phyloP scores from a whole-genome alignment of 53 echinoderm and acorn worm genomes.

The Luidia sarsii region DNA sequence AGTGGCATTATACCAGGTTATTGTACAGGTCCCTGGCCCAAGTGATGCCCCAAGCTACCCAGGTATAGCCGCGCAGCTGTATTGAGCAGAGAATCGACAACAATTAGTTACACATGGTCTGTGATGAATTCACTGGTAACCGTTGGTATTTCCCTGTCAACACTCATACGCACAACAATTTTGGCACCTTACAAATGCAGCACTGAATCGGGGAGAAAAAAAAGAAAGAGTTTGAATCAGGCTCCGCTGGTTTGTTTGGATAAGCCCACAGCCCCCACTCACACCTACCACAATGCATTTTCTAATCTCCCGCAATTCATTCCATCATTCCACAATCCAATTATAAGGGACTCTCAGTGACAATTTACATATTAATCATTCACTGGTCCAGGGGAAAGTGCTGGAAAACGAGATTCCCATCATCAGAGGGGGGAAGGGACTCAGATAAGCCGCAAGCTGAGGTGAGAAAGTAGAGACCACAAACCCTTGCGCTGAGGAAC shows the following conservation, averaged over 20 bases:
- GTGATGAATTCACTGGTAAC: constrained; percentile 31
- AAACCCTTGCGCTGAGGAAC: no score
- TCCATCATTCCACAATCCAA: constrained; percentile 53
- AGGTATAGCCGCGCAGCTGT: constrained; percentile 38
- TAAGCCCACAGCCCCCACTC: constrained; percentile 34
- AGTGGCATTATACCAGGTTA: constrained; percentile 35
- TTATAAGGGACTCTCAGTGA: constrained; percentile 33
- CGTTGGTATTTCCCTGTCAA: constrained; percentile 47
- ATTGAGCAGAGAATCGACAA: constrained; percentile 51
- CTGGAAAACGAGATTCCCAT: no score
- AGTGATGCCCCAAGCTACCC: constrained; percentile 8
- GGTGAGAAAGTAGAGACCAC: no score
- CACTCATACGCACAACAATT: constrained; percentile 43
- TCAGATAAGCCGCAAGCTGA: no score
- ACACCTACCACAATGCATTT: constrained; percentile 33
- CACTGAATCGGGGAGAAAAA: constrained; percentile 29
- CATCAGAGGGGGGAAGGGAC: no score
- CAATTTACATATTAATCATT: constrained; percentile 38
- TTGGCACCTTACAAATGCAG: constrained; percentile 37
- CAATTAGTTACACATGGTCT: constrained; percentile 57
- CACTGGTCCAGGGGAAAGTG: constrained; percentile 17
- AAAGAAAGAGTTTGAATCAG: constrained; percentile 40
- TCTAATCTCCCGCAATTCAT: constrained; percentile 23
- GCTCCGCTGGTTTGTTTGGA: constrained; percentile 44
- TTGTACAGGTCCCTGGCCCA: constrained; percentile 14